phyloP scores from a whole-genome alignment of 2,888 invertebrate species.

The Pyralis farinalis region DNA sequence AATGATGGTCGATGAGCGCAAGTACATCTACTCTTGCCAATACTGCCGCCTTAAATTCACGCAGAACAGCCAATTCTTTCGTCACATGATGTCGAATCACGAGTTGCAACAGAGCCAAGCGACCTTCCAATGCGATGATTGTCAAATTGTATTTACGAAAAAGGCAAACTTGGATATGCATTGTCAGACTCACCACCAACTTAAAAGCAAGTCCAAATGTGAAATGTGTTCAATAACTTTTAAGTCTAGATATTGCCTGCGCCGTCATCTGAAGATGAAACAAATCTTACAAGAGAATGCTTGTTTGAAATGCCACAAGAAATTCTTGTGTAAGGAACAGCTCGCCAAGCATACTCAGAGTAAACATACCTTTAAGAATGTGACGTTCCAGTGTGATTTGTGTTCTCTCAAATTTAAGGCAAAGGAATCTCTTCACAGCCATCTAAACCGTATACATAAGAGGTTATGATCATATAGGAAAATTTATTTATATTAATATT shows the following conservation, averaged over 20 bases:
- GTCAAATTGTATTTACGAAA: slow-evolving; percentile 60
- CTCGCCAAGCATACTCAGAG: slow-evolving; percentile 57
- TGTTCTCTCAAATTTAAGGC: slow-evolving; percentile 67
- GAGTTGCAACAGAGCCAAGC: slow-evolving; percentile 57
- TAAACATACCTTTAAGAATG: slow-evolving; percentile 62
- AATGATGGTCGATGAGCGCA: slow-evolving; percentile 39
- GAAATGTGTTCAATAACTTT: slow-evolving; percentile 66
- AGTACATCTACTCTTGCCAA: slow-evolving; percentile 62
- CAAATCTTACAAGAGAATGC: slow-evolving; percentile 59
- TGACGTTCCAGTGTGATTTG: slow-evolving; percentile 57
- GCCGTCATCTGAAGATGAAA: slow-evolving; percentile 63
- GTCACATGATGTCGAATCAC: slow-evolving; percentile 71
- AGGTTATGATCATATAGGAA: slow-evolving; percentile 50
- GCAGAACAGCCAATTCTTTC: slow-evolving; percentile 68
- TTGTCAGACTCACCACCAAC: slow-evolving; percentile 60
- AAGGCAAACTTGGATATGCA: slow-evolving; percentile 58
- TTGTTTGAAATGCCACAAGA: slow-evolving; percentile 66
- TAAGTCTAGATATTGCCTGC: slow-evolving; percentile 66
- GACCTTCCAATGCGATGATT: slow-evolving; percentile 63
- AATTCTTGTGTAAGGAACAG: slow-evolving; percentile 54
- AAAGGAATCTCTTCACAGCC: slow-evolving; percentile 52
- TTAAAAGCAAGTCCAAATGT: slow-evolving; percentile 61
- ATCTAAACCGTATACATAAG: slow-evolving; percentile 61
- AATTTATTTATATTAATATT: no score
- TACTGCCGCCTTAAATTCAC: slow-evolving; percentile 66